Percentiles rank a stretch among this genome's conserved stretches.
phyloP scores from a whole-genome alignment of 1,140 invertebrate genomes.

The Whitmania pigra region DNA sequence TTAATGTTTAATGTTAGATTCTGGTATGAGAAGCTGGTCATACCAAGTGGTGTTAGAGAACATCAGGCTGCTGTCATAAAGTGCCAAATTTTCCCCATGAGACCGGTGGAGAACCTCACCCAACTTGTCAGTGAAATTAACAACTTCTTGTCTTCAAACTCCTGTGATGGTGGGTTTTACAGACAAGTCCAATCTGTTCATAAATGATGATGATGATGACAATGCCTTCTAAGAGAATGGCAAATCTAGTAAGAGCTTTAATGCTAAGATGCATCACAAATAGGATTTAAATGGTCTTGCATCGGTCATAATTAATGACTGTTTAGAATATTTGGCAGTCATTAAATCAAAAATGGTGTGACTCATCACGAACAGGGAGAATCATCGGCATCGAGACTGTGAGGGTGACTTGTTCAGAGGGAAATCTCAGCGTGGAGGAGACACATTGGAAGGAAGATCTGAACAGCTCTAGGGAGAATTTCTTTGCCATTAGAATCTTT shows the following conservation, averaged over 20 bases:
- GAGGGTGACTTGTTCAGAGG: not conserved
- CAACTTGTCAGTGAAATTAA: conserved; percentile 20
- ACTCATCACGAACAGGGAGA: not conserved
- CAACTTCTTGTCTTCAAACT: conserved; percentile 3
- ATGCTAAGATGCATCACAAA: too few relatives aligned
- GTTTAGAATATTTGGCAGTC: too few relatives aligned
- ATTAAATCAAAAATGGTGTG: too few relatives aligned
- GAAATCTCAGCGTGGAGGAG: conserved; percentile 4
- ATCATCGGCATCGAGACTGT: conserved; percentile 18
- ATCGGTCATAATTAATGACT: too few relatives aligned
- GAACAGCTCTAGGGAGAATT: conserved; percentile 9
- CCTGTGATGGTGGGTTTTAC: conserved; percentile 7
- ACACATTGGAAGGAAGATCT: conserved; percentile 17
- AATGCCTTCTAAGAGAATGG: too few relatives aligned
- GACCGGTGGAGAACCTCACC: conserved; percentile 13
- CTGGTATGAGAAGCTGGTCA: conserved; percentile 9
- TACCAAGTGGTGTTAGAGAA: conserved; percentile 3
- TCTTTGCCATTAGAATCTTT: conserved; percentile 15
- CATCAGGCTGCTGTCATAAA: not conserved
- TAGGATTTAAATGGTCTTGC: too few relatives aligned
- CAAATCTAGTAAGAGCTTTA: too few relatives aligned
- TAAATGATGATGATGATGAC: too few relatives aligned
- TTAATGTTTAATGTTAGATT: too few relatives aligned
- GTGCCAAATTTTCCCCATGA: conserved; percentile 16
- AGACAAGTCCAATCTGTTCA: not conserved